Percentiles rank a stretch among this genome's conserved stretches.
Evolutionary conservation across 2,797 vertebrate species (phyloP).

Genomic region (Periophthalmus magnuspinnatus): DNA sequence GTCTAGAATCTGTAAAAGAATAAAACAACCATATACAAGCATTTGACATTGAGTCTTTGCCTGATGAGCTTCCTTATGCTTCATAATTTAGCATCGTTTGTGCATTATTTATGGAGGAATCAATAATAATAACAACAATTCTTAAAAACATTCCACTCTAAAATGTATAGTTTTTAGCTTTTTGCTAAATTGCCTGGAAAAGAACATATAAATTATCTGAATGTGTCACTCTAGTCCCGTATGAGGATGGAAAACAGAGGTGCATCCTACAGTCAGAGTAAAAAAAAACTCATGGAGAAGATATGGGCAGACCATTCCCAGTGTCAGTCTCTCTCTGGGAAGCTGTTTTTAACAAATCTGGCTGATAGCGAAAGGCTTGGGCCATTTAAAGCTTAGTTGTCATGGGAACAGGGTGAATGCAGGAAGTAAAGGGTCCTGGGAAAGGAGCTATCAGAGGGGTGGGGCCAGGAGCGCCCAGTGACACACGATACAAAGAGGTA

Average conservation of each 20-base stretch:
- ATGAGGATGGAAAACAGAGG: slow-evolving; percentile 26
- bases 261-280: slow-evolving; percentile 38
- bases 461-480: slow-evolving; percentile 70
- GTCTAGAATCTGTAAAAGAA: not conserved
- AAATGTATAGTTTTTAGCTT: too few relatives aligned
- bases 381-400: slow-evolving; percentile 68
- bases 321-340: slow-evolving; percentile 48
- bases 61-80: too few relatives aligned
- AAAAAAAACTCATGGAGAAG: slow-evolving; percentile 38
- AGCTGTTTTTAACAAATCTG: slow-evolving; percentile 65
- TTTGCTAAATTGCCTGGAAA: not conserved
- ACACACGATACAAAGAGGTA: slow-evolving; percentile 72
- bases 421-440: slow-evolving; percentile 80
- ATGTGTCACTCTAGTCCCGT: not conserved
- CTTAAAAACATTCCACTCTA: too few relatives aligned
- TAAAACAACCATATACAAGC: too few relatives aligned
- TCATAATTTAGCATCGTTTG: too few relatives aligned
- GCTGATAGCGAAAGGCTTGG: slow-evolving; percentile 65
- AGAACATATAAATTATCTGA: not conserved
- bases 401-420: slow-evolving; percentile 77
- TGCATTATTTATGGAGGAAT: too few relatives aligned
- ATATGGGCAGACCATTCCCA: slow-evolving; percentile 49
- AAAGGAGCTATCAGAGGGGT: slow-evolving; percentile 75
- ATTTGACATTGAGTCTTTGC: too few relatives aligned
- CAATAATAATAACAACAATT: too few relatives aligned